Base-by-base conservation (phyloP, 2,888 invertebrate genomes). In the Mythimna pallens region DNA sequence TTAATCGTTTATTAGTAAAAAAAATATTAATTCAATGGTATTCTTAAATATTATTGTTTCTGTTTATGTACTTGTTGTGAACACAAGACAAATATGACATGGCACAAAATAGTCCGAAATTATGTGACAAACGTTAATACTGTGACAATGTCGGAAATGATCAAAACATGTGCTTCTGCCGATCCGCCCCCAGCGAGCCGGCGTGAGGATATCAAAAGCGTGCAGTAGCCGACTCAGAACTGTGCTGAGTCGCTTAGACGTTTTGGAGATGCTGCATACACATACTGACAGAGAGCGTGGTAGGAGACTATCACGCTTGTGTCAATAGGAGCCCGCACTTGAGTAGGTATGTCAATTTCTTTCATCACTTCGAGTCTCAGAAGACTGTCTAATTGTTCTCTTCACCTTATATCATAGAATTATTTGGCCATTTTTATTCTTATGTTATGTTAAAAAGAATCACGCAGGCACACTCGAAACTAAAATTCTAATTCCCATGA, bases 191-290 rank as follows among this genome's bases (percentile, higher is more conserved):
- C 22, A 34, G 22, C 25, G 54, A 30, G 55, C 58, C 17, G 57
- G 84, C 82, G 72, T 76, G 52, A 77, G 8, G 54, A 76, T 70
- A 82, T 91, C 92, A 91, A 94, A 93, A 94, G 94, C 95, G 96
- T 96, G 94, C 95, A 93, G 87, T 89, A 92, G 92, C 93, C 87
- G 91, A 92, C 95, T 95, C 95, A 95, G 95, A 86, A 81, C 74
- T 84, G 76, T 47, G 95, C 95, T 94, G 95, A 96, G 95, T 91
- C 91, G 92, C 94, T 91, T 89, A 93, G 95, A 95, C 96, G 95
- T 92, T 91, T 93, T 92, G 90, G 83, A 79, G 80, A 72, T 77
- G 68, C 76, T 71, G 83, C 67, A 64, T 80, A 74, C 71, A 76
- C 75, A 73, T 81, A 83, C 72, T 81, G 88, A 87, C 90, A 87